Conservation (phyloP, 2,113 vertebrate species). For the Crotalus viridis region DNA sequence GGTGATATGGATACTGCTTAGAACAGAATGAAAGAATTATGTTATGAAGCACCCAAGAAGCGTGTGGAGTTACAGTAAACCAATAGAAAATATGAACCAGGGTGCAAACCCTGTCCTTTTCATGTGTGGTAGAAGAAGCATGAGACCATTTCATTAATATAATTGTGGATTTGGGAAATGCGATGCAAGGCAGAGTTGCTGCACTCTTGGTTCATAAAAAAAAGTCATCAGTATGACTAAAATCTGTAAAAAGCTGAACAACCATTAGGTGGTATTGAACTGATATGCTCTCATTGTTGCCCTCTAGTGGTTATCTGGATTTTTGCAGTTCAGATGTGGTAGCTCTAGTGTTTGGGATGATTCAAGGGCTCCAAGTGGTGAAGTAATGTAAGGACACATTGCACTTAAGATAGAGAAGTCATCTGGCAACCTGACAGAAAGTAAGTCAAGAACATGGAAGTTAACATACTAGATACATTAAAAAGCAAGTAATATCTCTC, state of each 20-base stretch:
- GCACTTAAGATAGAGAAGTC: background rate
- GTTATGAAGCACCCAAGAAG: background rate
- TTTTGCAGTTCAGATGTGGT: background rate
- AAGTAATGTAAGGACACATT: background rate
- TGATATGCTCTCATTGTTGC: background rate
- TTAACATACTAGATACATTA: background rate
- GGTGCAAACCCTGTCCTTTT: background rate
- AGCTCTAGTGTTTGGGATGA: background rate
- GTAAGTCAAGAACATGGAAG: background rate
- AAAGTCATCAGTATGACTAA: background rate
- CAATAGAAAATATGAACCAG: background rate
- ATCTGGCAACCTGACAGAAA: background rate
- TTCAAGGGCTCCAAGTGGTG: background rate
- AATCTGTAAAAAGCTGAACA: background rate
- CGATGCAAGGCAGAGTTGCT: background rate
- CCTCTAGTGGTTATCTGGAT: background rate
- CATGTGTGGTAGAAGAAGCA: background rate
- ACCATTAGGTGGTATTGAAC: background rate
- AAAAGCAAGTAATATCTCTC: background rate
- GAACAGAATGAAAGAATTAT: background rate
- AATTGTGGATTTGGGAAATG: background rate
- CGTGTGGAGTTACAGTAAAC: background rate
- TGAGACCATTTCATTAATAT: background rate
- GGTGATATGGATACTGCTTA: background rate
- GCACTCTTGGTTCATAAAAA: background rate